Percentiles rank a stretch among this genome's conserved stretches.
phyloP scores from a whole-genome alignment of 2,113 vertebrate genomes.

The Scomber scombrus region DNA sequence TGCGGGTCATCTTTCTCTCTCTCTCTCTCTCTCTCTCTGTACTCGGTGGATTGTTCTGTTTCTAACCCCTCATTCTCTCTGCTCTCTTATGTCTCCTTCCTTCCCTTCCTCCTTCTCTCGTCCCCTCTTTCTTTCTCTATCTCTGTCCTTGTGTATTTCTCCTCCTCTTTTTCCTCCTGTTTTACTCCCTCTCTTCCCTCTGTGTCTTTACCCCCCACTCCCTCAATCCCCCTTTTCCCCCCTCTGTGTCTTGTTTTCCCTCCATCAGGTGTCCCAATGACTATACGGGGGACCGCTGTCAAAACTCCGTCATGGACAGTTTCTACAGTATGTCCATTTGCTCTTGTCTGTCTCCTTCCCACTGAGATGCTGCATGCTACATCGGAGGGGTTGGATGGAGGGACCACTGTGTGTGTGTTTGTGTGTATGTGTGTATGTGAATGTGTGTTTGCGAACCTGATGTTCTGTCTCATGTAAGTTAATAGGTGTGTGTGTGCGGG shows the following conservation, averaged over 20 bases:
- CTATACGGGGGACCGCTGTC: conserved; percentile 99
- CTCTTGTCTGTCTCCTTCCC: conserved; percentile 79
- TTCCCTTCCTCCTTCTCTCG: conserved; percentile 36
- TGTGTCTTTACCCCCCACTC: conserved; percentile 59
- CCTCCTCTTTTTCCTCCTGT: conserved; percentile 58
- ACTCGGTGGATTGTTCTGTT: conserved; percentile 79
- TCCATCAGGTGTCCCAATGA: conserved; percentile 99
- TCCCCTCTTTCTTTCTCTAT: conserved; percentile 27
- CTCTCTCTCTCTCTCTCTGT: conserved; percentile 60
- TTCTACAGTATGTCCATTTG: conserved; percentile 99
- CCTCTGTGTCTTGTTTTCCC: conserved; percentile 83
- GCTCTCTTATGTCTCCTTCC: conserved; percentile 71
- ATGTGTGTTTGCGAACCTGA: conserved; percentile 26
- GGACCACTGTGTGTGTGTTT: conserved; percentile 33
- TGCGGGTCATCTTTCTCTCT: conserved; percentile 63
- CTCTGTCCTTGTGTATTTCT: conserved; percentile 44
- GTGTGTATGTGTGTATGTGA: conserved; percentile 27
- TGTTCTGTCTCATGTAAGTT: conserved; percentile 28
- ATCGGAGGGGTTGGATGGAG: conserved; percentile 60
- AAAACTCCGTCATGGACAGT: conserved; percentile 99
- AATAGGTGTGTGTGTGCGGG: conserved; percentile 15
- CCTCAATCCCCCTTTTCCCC: conserved; percentile 21
- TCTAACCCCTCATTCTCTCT: conserved; percentile 82
- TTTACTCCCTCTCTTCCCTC: conserved; percentile 40
- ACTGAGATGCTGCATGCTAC: conserved; percentile 79